Conservation (phyloP, 2,113 vertebrate genomes). For the Channa argus region DNA sequence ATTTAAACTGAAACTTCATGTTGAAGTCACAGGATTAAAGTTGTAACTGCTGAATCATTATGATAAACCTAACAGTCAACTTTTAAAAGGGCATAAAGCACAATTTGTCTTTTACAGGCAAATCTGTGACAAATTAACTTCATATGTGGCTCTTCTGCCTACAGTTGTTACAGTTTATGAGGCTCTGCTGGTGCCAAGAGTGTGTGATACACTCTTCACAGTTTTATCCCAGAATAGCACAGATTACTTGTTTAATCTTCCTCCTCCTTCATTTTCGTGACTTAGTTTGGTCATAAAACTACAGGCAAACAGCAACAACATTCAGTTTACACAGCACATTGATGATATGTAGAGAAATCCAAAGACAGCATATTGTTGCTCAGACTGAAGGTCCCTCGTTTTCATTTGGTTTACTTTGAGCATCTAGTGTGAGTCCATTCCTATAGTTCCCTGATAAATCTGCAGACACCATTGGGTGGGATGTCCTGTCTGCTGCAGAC, state of each 20-base stretch:
- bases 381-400: no score
- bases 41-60: conserved; percentile 35
- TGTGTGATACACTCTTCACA: neutral
- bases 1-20: conserved; percentile 38
- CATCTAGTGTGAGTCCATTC: no score
- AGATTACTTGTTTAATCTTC: neutral
- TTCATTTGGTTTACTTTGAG: no score
- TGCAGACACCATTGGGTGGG: no score
- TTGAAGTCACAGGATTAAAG: conserved; percentile 26
- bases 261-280: neutral
- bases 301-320: no score
- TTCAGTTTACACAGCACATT: no score
- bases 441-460: no score
- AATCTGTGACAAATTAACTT: conserved; percentile 10
- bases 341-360: no score
- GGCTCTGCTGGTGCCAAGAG: conserved; percentile 1
- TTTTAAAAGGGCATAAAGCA: conserved; percentile 23
- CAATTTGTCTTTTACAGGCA: conserved; percentile 43
- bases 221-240: neutral
- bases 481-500: no score
- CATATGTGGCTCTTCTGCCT: conserved; percentile 8
- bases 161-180: neutral
- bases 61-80: conserved; percentile 9
- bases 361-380: no score
- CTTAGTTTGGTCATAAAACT: neutral